Evolutionary conservation across 2,113 vertebrate genomes (phyloP).

Genomic region (Choloepus hoffmanni): DNA sequence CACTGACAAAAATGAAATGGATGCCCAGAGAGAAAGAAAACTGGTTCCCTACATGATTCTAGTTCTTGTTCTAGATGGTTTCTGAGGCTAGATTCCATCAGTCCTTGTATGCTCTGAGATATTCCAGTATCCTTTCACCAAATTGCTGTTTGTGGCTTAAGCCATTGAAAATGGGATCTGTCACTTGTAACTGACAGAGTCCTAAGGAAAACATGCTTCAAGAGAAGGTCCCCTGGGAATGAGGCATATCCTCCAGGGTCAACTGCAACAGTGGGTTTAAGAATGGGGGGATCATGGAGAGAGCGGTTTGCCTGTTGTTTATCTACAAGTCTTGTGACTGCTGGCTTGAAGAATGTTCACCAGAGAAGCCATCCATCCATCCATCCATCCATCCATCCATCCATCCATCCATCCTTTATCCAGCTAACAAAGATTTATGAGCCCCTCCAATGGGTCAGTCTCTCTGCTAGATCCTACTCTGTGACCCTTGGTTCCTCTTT

Average conservation of each 20-base stretch:
- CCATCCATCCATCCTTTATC: neutral
- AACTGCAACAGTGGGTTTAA: neutral
- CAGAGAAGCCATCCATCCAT: neutral
- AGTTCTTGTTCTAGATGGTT: neutral
- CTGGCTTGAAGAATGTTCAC: neutral
- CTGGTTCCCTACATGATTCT: neutral
- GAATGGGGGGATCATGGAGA: neutral
- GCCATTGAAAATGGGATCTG: neutral
- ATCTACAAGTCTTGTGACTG: neutral
- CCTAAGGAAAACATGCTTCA: neutral
- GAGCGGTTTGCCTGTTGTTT: neutral
- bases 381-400: neutral
- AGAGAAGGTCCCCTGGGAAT: neutral
- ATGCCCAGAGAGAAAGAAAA: neutral
- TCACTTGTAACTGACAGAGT: neutral
- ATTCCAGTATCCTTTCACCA: neutral
- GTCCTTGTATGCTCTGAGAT: neutral
- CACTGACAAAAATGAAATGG: neutral
- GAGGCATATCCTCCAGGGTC: neutral
- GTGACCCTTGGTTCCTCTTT: neutral
- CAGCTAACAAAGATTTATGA: neutral
- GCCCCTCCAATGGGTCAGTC: too few species aligned
- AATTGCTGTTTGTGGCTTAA: neutral
- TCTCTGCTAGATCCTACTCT: neutral
- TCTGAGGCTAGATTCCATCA: neutral